These are phyloP conservation scores for Xerus inauris DNA, from an alignment of 2,113 vertebrate species.

Conservation along the genomic window DNA sequence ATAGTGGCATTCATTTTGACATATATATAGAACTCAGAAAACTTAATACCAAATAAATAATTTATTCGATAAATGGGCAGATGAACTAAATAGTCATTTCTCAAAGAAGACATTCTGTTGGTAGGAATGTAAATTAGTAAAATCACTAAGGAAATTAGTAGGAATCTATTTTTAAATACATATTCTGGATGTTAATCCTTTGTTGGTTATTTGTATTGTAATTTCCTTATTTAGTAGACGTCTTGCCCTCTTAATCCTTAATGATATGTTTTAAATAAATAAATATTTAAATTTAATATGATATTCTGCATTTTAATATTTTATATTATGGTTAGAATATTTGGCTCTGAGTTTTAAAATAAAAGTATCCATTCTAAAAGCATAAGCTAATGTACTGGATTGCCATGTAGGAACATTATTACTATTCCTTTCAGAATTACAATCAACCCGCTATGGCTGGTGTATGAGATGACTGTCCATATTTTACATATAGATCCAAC, in stretches of 20 bases:
- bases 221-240: background rate
- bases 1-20: too few relatives aligned
- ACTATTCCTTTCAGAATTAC: background rate
- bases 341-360: slow-evolving; percentile 38
- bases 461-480: background rate
- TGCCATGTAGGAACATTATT: background rate
- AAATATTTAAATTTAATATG: slow-evolving; percentile 1
- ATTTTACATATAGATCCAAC: background rate
- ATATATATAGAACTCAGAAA: too few relatives aligned
- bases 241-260: background rate
- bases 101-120: too few relatives aligned
- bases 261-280: background rate
- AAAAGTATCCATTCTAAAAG: background rate
- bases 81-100: too few relatives aligned
- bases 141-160: too few relatives aligned
- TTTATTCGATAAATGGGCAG: too few relatives aligned
- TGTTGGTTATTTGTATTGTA: background rate
- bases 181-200: background rate
- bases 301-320: background rate
- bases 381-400: background rate
- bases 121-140: too few relatives aligned
- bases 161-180: background rate
- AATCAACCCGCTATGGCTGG: background rate
- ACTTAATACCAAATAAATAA: too few relatives aligned
- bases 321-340: background rate